phyloP scores from a whole-genome alignment of 2,888 invertebrate genomes.

The Latrodectus elegans region DNA sequence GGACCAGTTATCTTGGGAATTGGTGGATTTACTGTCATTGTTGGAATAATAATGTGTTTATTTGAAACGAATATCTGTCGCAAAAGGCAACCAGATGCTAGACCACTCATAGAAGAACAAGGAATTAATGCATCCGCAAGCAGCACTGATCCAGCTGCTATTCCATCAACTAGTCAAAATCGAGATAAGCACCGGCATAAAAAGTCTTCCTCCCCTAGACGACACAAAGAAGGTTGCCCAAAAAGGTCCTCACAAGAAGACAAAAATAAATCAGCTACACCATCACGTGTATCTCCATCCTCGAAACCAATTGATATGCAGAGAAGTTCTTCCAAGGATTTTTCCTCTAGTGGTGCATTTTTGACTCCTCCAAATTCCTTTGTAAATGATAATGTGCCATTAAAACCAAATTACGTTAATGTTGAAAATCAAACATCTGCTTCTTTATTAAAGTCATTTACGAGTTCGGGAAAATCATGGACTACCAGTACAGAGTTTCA shows the following conservation, averaged over 20 bases:
- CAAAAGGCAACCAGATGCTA: slow-evolving; percentile 30
- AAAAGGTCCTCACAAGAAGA: slow-evolving; percentile 23
- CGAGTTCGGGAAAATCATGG: slow-evolving; percentile 49
- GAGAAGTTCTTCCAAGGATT: slow-evolving; percentile 10
- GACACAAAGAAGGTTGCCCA: neutral
- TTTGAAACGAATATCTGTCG: slow-evolving; percentile 62
- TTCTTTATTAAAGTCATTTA: slow-evolving; percentile 50
- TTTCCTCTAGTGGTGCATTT: slow-evolving; percentile 51
- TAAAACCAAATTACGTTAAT: slow-evolving; percentile 9
- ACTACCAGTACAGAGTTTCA: slow-evolving; percentile 48
- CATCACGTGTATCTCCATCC: slow-evolving; percentile 9
- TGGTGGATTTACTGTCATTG: slow-evolving; percentile 43
- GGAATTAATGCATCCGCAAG: neutral
- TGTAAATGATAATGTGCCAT: neutral
- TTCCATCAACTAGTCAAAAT: slow-evolving; percentile 20
- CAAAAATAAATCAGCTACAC: neutral
- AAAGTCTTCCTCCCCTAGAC: slow-evolving; percentile 28
- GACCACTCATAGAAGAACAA: slow-evolving; percentile 43
- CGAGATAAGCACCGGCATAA: slow-evolving; percentile 14
- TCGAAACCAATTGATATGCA: slow-evolving; percentile 7
- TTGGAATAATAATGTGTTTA: slow-evolving; percentile 57
- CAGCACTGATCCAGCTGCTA: slow-evolving; percentile 7
- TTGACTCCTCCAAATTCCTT: slow-evolving; percentile 48
- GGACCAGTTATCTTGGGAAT: slow-evolving; percentile 61
- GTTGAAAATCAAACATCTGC: slow-evolving; percentile 24